Conservation (phyloP, 2,113 vertebrate genomes). For the Tonatia bakeri region DNA sequence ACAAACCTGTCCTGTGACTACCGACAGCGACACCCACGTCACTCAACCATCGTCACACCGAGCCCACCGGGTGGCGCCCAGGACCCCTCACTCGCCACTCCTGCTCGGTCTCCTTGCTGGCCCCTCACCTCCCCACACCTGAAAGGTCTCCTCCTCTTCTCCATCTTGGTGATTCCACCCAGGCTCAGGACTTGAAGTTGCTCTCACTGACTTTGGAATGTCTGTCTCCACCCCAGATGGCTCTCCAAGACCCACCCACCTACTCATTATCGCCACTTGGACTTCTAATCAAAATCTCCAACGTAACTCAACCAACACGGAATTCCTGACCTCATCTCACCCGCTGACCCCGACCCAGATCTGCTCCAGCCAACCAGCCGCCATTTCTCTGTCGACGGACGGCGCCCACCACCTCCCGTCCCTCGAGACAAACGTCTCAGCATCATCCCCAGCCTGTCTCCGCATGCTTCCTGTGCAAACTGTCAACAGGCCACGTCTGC, state of each 20-base stretch:
- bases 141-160: neutral
- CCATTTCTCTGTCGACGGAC: neutral
- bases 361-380: neutral
- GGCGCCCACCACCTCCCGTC: neutral
- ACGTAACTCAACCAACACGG: neutral
- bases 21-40: fast-evolving
- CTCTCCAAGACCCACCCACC: neutral
- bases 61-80: neutral
- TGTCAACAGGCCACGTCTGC: neutral
- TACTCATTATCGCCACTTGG: neutral
- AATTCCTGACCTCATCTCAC: neutral
- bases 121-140: neutral
- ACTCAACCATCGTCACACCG: neutral
- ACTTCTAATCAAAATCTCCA: neutral
- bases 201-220: neutral
- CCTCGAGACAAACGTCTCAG: neutral
- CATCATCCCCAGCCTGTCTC: neutral
- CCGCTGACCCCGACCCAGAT: neutral
- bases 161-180: neutral
- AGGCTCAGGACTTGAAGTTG: neutral
- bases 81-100: neutral
- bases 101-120: neutral
- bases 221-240: neutral
- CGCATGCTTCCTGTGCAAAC: fast-evolving
- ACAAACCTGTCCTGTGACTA: neutral